Evolutionary conservation across 1,140 invertebrate genomes (phyloP).

Genomic region (Caerostris extrusa): DNA sequence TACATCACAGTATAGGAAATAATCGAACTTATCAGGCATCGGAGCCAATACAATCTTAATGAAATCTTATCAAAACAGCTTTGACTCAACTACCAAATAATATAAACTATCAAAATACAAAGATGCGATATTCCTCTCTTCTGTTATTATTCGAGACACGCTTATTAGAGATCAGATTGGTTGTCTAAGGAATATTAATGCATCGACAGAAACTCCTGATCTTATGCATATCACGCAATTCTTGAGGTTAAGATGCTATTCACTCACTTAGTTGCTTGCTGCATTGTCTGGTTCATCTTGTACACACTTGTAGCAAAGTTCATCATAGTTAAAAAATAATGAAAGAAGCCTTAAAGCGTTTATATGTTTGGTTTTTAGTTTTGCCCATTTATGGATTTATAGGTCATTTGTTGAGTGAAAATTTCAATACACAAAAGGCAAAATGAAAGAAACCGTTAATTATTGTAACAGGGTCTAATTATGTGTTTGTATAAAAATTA

Average conservation of each 20-base stretch:
- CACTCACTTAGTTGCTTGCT: not conserved
- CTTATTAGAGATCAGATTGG: not conserved
- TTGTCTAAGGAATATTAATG: not conserved
- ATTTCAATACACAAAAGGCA: not conserved
- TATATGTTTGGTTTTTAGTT: not conserved
- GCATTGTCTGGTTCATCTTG: not conserved
- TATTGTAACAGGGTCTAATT: too few relatives aligned
- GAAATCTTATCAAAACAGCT: slow-evolving; percentile 5
- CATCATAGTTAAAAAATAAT: slow-evolving; percentile 3
- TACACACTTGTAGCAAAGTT: not conserved
- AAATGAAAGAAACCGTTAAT: too few relatives aligned
- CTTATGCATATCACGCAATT: slow-evolving; percentile 2
- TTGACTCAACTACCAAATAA: not conserved
- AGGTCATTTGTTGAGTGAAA: not conserved
- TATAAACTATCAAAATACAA: slow-evolving; percentile 17
- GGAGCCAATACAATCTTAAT: not conserved
- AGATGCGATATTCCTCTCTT: not conserved
- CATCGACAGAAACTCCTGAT: not conserved
- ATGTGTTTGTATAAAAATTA: too few relatives aligned
- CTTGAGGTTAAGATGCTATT: not conserved
- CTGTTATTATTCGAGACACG: not conserved
- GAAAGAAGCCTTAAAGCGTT: not conserved
- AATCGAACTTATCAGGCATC: not conserved
- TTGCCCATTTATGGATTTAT: not conserved
- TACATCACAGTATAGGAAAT: not conserved